Evolutionary conservation across 2,888 invertebrate species (phyloP).

Genomic region (Serrognathus titanus): DNA sequence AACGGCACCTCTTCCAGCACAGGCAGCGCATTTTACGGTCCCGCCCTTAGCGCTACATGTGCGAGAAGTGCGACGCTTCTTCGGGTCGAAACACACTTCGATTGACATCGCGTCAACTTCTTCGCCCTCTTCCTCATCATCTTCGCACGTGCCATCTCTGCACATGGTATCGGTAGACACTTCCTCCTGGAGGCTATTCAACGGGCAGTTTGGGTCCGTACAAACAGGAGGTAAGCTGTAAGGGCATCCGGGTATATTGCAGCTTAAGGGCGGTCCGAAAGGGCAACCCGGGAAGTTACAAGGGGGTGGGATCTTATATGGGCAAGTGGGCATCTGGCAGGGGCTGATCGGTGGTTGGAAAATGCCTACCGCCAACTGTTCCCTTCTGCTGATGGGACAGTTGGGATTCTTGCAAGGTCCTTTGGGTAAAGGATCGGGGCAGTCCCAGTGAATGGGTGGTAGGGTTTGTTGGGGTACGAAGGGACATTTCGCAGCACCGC

Average conservation of each 20-base stretch:
- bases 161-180: conserved; percentile 5
- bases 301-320: conserved; percentile 37
- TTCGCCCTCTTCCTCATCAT: too few relatives aligned
- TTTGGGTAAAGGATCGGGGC: conserved; percentile 45
- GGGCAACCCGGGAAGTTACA: conserved; percentile 31
- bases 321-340: conserved; percentile 39
- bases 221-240: conserved; percentile 21
- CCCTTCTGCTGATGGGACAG: conserved; percentile 37
- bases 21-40: conserved; percentile 4
- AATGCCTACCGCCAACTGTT: conserved; percentile 31
- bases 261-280: conserved; percentile 17
- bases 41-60: conserved; percentile 13
- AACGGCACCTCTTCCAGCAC: background rate
- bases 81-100: background rate
- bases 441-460: conserved; percentile 48
- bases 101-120: background rate
- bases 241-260: conserved; percentile 18
- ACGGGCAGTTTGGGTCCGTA: conserved; percentile 23
- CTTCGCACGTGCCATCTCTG: conserved; percentile 17
- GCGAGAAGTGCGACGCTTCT: conserved; percentile 6
- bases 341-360: conserved; percentile 34
- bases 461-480: conserved; percentile 32
- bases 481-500: conserved; percentile 39
- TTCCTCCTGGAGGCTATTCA: conserved; percentile 10
- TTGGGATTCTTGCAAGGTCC: conserved; percentile 43